These are phyloP conservation scores for Unio pictorum DNA, from an alignment of 2,888 invertebrate species.

Conservation along the genomic window DNA sequence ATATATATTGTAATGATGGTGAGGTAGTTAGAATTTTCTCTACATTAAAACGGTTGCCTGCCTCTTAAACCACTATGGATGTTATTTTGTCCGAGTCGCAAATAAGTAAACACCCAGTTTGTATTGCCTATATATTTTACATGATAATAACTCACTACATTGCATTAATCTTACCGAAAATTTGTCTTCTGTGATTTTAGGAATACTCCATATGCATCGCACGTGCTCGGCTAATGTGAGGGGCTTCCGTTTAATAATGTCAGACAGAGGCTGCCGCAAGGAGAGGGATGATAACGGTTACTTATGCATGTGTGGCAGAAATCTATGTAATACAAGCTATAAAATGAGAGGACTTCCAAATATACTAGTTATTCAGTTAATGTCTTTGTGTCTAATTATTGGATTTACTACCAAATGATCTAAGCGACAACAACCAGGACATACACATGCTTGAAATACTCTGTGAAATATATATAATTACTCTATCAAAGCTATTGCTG, in stretches of 20 bases:
- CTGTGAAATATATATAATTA: too few relatives aligned
- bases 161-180: neutral
- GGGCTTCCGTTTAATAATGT: conserved; percentile 60
- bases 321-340: conserved; percentile 54
- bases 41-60: too few relatives aligned
- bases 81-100: too few relatives aligned
- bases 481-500: too few relatives aligned
- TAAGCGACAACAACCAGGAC: too few relatives aligned
- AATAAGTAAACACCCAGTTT: too few relatives aligned
- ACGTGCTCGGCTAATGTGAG: conserved; percentile 54
- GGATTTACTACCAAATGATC: too few relatives aligned
- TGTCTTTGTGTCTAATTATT: too few relatives aligned
- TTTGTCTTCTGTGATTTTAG: conserved; percentile 36
- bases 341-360: neutral
- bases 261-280: conserved; percentile 62
- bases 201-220: conserved; percentile 55
- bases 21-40: too few relatives aligned
- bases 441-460: too few relatives aligned
- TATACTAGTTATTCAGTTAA: neutral
- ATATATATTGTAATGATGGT: too few relatives aligned
- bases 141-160: neutral
- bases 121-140: neutral
- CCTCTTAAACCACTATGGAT: too few relatives aligned
- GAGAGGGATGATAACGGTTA: conserved; percentile 65
- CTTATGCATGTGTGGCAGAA: conserved; percentile 66